Conservation (phyloP, 2,888 invertebrate species). For the Pyrrhosoma nymphula region DNA sequence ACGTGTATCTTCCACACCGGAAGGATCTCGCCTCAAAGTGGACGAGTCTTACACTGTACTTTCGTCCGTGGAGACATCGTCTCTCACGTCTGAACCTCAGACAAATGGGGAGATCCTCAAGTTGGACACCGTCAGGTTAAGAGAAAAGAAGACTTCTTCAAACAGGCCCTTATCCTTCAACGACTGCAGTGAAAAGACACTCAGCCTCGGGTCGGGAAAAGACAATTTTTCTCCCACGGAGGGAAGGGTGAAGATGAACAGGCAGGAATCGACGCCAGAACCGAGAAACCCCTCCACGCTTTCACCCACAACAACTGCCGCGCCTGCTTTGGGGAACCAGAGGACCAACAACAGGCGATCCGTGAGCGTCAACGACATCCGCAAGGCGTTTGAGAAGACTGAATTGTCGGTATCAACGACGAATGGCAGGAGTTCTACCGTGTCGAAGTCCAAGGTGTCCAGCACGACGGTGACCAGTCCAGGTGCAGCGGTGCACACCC, state of each 20-base stretch:
- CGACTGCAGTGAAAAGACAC: slow-evolving; percentile 62
- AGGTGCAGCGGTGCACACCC: slow-evolving; percentile 74
- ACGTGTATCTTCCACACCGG: not conserved
- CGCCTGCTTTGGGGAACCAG: slow-evolving; percentile 25
- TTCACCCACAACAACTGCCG: slow-evolving; percentile 21
- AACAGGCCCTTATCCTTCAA: slow-evolving; percentile 50
- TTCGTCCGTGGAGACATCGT: slow-evolving; percentile 33
- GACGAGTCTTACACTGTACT: slow-evolving; percentile 28
- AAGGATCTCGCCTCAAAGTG: slow-evolving; percentile 31
- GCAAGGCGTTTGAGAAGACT: slow-evolving; percentile 81
- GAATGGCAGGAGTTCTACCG: slow-evolving; percentile 72
- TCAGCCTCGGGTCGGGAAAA: slow-evolving; percentile 15
- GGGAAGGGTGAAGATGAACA: slow-evolving; percentile 61
- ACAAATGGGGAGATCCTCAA: slow-evolving; percentile 33
- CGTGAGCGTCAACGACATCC: slow-evolving; percentile 81
- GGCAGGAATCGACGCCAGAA: slow-evolving; percentile 67
- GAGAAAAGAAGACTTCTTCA: slow-evolving; percentile 42
- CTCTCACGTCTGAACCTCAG: slow-evolving; percentile 7
- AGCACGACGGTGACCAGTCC: slow-evolving; percentile 60
- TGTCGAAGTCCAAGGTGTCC: slow-evolving; percentile 69
- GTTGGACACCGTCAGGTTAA: slow-evolving; percentile 49
- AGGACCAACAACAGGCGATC: slow-evolving; percentile 73
- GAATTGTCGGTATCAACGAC: slow-evolving; percentile 73
- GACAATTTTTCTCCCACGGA: slow-evolving; percentile 68
- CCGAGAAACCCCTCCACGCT: slow-evolving; percentile 41